Base-by-base conservation (phyloP, 2,888 invertebrate genomes). In the Eurytoma californica region DNA sequence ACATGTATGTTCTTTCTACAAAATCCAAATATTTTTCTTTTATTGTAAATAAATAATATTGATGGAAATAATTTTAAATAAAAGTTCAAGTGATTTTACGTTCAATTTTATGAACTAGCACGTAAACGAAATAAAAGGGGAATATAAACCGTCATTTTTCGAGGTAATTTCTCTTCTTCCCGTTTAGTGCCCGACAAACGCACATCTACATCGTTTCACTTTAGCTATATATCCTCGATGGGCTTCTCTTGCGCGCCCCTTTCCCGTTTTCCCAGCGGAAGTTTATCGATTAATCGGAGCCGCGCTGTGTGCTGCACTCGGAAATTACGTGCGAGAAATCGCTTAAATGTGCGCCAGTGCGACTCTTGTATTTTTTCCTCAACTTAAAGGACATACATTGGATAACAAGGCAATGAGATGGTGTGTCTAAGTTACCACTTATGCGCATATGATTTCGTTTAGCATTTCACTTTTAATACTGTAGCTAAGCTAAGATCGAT, bases 261-360 rank as follows among this genome's bases (percentile, higher is more conserved):
- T 16, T 24, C n/a, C n/a, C n/a, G 12, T 14, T 60, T 60, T n/a
- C 20, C 63, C 53, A 9, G 49, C 51, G 51, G 60, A 60, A 66
- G 69, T 74, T 58, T 79, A 82, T 82, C 68, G 80, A 79, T 80
- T 79, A 67, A 78, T 79, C 77, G 74, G 69, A 68, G 70, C 72
- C 60, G 47, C 60, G 70, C 14, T 63, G 55, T 12, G 18, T 12
- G 18, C 2, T 67, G 49, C 53, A 24, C 24, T 57, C 30, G 55
- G 14, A 51, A 67, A 67, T 67, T 60, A 60, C 49, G 51, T 72
- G 53, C 30, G 61, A 72, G 53, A 30, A 53, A 30, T 63, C 28
- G 28, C 28, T 28, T 53, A 14, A 61, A 51, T 74, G 67, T 67
- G 60, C 74, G 74, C 58, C 4, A 60, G 16, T 74, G 67, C 67